Evolutionary conservation across 2,888 invertebrate species (phyloP).

Genomic region (Drosophila incognita): DNA sequence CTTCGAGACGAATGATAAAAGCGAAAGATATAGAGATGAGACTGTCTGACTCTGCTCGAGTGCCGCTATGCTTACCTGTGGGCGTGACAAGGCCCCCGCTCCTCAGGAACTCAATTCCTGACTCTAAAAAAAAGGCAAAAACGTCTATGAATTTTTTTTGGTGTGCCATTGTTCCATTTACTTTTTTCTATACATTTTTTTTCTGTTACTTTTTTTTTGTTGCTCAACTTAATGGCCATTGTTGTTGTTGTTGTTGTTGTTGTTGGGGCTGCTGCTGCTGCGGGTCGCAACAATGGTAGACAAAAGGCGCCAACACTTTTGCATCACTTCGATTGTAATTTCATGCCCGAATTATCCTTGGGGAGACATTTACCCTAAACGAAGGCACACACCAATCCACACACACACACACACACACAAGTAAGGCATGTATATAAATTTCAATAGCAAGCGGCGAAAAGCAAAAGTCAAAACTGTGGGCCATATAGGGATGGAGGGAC

Average conservation of each 20-base stretch:
- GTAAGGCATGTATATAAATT: constrained; percentile 62
- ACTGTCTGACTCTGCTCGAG: constrained; percentile 3
- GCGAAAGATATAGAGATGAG: background rate
- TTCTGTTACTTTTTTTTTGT: constrained; percentile 34
- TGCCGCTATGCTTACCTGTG: constrained; percentile 49
- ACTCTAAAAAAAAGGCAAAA: constrained; percentile 27
- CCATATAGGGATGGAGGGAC: constrained; percentile 11
- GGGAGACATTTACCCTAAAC: constrained; percentile 81
- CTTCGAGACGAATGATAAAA: constrained; percentile 29
- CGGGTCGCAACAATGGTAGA: constrained; percentile 63
- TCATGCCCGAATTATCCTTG: constrained; percentile 84
- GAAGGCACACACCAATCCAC: constrained; percentile 37
- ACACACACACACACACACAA: constrained; percentile 25
- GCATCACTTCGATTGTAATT: constrained; percentile 84
- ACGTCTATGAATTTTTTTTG: constrained; percentile 42
- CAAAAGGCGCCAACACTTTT: constrained; percentile 75
- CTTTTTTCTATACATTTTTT: constrained; percentile 15
- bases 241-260: constrained; percentile 50
- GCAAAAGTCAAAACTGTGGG: constrained; percentile 63
- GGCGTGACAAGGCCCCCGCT: constrained; percentile 36
- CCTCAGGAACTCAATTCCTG: background rate
- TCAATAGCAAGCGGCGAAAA: constrained; percentile 64
- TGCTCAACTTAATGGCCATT: constrained; percentile 53
- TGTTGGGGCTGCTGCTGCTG: constrained; percentile 17
- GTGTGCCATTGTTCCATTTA: constrained; percentile 48